Evolutionary conservation across 2,797 vertebrate genomes (phyloP), one percentile per base, ranked within the genome.

Genomic region (Alectoris magna): DNA sequence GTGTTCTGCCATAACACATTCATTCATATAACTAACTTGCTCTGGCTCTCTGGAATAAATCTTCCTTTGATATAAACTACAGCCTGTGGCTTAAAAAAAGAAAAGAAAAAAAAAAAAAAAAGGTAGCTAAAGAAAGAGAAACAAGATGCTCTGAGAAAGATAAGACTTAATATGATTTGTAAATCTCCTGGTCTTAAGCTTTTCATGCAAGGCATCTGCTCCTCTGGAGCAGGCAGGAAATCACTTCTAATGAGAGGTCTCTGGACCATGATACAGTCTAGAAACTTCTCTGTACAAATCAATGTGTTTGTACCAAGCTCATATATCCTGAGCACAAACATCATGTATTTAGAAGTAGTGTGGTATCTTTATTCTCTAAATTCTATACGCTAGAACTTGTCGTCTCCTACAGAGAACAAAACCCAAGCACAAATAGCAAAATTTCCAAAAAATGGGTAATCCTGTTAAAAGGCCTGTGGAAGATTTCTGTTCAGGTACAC

Each of bases 81-180:
- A 39, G 39, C 8, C 9, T 39, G 11, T 39, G 39, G 39, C 39
- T 39, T 39, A 39, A 39, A 39, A 39, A 39, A 39, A 39, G 39
- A 39, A 39, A 39, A 39, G 11, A 39, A 39, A 39, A 39, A 39
- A 39, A 39, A 39, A 39, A 39, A 39, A 39, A 39, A 39, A 39
- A 34, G 34, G 39, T 39, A 9, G 39, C 39, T 39, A 39, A 39
- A 39, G 39, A 39, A 39, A 39, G 39, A 39, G 39, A 39, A 88
- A 91, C 63, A 79, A n/a, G 9, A 24, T 1, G 4, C 5, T 0
- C 0, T 29, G 26, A 23, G 29, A 23, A 83, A 11, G 21, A 11
- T 14, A 75, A 36, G 22, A 51, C 21, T 69, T 39, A 66, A 68
- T 14, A 58, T 11, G 34, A 38, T 39, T 67, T 63, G 15, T 14